Evolutionary conservation across 2,113 vertebrate species (phyloP).

Genomic region (Muntiacus muntjak): DNA sequence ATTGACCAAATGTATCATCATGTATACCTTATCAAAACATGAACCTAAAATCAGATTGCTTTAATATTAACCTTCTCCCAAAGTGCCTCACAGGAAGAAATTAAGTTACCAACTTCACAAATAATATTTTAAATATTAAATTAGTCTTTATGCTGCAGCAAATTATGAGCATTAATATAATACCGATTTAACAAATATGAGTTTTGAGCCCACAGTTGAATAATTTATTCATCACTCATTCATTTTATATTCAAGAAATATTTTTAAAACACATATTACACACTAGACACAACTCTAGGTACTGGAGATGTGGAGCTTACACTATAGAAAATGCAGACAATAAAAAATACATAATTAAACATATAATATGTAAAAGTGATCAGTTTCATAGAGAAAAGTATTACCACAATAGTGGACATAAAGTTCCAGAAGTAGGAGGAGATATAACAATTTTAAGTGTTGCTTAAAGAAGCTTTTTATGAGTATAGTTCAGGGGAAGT

Average conservation of each 20-base stretch:
- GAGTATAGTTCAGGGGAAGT: neutral
- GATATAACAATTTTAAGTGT: neutral
- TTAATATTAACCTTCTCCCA: slow-evolving; percentile 13
- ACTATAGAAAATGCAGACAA: neutral
- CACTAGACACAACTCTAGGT: neutral
- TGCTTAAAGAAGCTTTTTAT: neutral
- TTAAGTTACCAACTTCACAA: neutral
- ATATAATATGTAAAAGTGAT: neutral
- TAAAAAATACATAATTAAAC: neutral
- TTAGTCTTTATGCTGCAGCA: neutral
- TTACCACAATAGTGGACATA: neutral
- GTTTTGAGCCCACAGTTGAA: neutral
- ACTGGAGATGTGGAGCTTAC: neutral
- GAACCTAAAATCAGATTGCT: neutral
- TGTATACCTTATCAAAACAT: neutral
- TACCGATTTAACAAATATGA: neutral
- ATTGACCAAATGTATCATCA: neutral
- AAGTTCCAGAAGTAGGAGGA: neutral
- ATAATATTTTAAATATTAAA: neutral
- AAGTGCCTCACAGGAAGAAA: neutral
- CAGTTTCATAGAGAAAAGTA: neutral
- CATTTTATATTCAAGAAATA: neutral
- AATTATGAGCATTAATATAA: neutral
- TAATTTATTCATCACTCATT: neutral
- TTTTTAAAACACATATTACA: neutral